Evolutionary conservation across 2,113 vertebrate species (phyloP), one percentile per base, ranked within the genome.

Genomic region (Cavia aperea): DNA sequence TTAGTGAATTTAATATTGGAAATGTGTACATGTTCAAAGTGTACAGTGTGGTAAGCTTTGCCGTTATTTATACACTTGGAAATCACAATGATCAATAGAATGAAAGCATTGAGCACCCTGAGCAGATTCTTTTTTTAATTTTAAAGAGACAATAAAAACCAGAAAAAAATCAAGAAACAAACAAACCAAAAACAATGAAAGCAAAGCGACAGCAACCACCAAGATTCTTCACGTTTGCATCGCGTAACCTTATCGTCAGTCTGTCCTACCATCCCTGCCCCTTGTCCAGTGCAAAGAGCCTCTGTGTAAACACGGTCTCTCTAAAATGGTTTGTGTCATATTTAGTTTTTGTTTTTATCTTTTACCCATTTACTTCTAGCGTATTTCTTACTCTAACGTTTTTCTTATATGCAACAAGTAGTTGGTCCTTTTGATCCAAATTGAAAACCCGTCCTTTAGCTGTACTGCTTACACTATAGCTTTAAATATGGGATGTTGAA

Each of bases 361-460:
- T 54, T 81, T 8, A 73, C 68, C 9, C 10, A 82, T 94, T 90
- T 29, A n/a, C 24, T 49, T 92, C 86, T 82, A 56, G 81, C 21
- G 31, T 88, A 82, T 26, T 78, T 39, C 46, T 83, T 82, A 11
- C 46, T 90, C 89, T 89, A 49, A 86, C 12, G 16, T 85, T 83
- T 26, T 78, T 18, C 54, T 78, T 86, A 7, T 31, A 33, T 6
- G 36, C 7, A 78, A 31, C 23, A 26, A 92, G 21, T 29, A 51
- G 14, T 79, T 86, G 14, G 13, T 24, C 11, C 1, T 63, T 63
- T 86, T 85, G 36, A 92, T 63, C 36, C 21, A 79, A 65, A 36
- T 2, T 31, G 36, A 58, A 26, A 21, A 60, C 13, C 26, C 43
- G 6, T 58, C 24, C 51, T 21, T 87, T 72, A 78, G 46, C 29